Evolutionary conservation across 1,140 invertebrate species (phyloP), one percentile per base, ranked within the genome.

Genomic region (Eubasilissa regina): DNA sequence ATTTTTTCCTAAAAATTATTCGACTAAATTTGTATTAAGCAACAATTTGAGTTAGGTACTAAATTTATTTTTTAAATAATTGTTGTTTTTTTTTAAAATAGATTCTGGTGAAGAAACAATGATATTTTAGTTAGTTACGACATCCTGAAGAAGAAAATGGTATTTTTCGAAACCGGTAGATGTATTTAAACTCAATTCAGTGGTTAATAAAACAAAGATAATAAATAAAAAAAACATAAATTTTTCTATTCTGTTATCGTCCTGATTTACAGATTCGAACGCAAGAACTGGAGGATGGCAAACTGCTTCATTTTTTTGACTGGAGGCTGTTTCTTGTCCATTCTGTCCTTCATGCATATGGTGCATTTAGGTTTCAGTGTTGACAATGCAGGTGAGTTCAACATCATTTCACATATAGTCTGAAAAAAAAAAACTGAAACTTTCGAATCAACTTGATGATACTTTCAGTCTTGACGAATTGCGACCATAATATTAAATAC

Each of bases 331-430:
- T 74, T 74, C n/a, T 62, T 66, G n/a, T 76, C 62, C 11, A 45
- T 64, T 21, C 62, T 66, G 19, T 76, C 58, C 15, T 64, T 76
- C 17, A 21, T 62, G n/a, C 64, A 35, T 17, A 66, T 62, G 62
- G 58, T 64, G 44, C 9, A 11, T 4, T 19, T 35, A 10, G 75
- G 75, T 3, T 64, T 76, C 35, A 64, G 19, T 76, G 75, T 76
- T 19, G 58, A 76, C 21, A 76, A 76, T 64, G 75, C 56, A 53
- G 62, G 62, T 76, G 15, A 17, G n/a, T 44, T 66, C n/a, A 8
- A 4, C 6, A 15, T n/a, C 8, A 56, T 8, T 56, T n/a, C n/a
- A 7, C 15, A 56, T 6, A 17, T 17, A n/a, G n/a, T 56, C 53
- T 17, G n/a, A 15, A 12, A 12, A 15, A 55, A 4, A 55, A n/a